These are phyloP conservation scores for Phengaris alcon DNA, from an alignment of 2,888 invertebrate species.

Conservation along the genomic window DNA sequence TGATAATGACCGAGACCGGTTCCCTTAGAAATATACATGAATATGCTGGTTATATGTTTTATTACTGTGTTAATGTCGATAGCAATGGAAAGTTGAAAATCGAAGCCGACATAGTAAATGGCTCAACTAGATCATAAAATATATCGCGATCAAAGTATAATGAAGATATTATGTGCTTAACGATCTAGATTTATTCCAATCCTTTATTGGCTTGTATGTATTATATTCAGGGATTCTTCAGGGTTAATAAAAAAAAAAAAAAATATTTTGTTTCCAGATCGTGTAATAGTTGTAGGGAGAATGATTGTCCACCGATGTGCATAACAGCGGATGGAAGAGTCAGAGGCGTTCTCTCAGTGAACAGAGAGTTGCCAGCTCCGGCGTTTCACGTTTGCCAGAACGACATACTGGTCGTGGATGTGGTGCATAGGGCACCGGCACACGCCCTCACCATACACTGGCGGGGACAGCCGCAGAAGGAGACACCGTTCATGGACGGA, in stretches of 20 bases:
- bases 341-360: slow-evolving; percentile 82
- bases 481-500: slow-evolving; percentile 88
- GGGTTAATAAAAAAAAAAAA: no score
- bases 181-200: neutral
- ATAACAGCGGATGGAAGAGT: slow-evolving; percentile 82
- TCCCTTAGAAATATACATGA: neutral
- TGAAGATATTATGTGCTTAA: neutral
- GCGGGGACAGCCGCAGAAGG: slow-evolving; percentile 86
- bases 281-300: slow-evolving; percentile 83
- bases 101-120: neutral
- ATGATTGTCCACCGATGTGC: slow-evolving; percentile 82
- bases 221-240: no score
- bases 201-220: neutral
- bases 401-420: slow-evolving; percentile 87
- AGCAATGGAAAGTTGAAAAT: slow-evolving; percentile 6
- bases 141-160: neutral
- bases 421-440: slow-evolving; percentile 85
- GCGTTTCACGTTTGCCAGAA: slow-evolving; percentile 84
- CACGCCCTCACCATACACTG: slow-evolving; percentile 87
- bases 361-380: slow-evolving; percentile 82
- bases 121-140: neutral
- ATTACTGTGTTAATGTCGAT: neutral
- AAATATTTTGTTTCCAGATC: slow-evolving; percentile 67
- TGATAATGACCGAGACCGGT: neutral
- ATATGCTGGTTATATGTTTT: neutral